Base-by-base conservation (phyloP, 2,888 invertebrate species). In the Philereme transversata region DNA sequence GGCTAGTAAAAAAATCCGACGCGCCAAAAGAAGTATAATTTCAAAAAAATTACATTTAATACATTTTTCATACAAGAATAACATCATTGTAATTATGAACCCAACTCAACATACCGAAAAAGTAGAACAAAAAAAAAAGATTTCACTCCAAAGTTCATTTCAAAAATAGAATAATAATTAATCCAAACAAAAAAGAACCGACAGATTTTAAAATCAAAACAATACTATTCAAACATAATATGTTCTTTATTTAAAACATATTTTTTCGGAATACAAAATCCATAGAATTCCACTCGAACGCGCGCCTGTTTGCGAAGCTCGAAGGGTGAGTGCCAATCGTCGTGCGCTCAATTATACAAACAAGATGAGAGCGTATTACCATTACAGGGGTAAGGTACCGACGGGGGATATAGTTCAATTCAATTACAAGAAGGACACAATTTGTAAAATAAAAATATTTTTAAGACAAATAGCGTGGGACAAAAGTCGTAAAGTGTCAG, bases 281-380 rank as follows among this genome's bases (percentile, higher is more conserved):
- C 51, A 35, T 52, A 49, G 53, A 57, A 53, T 52, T 40, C 10
- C 53, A 61, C 57, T 62, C 50, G 50, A 59, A 33, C 58, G 51
- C 41, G 35, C 38, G 51, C 47, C 47, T 38, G 58, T 59, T 59
- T 49, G 54, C 49, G 33, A 54, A 50, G 54, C 45, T 50, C 49
- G 33, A 57, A 50, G 54, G 54, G 62, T 10, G 55, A 58, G 62
- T 50, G 62, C 38, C 62, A 58, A 58, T 62, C 47, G 49, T 57
- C 35, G 38, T 40, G 6, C 65, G 65, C 62, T 62, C 65, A 64
- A 67, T 69, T 68, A 67, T 62, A 68, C 64, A 68, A 69, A 70
- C 67, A 72, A 51, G 44, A 51, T 38, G 58, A 65, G 65, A 58
- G 59, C 46, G 62, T 57, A 65, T 69, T 69, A 62, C 50, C 68